phyloP scores from a whole-genome alignment of 2,113 vertebrate species.

The Rhabdornis inornatus region DNA sequence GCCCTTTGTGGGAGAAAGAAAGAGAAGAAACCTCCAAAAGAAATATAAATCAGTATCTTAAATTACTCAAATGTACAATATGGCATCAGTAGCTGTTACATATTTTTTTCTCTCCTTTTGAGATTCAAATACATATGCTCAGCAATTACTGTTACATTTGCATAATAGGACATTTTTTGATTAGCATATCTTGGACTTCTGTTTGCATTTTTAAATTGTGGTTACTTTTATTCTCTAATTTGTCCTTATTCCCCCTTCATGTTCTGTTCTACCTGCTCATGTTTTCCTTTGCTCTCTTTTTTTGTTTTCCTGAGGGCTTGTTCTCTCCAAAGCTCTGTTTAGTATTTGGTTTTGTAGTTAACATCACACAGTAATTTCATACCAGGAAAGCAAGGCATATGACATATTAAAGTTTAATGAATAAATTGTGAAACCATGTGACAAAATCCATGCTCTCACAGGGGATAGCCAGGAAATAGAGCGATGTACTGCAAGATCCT shows the following conservation, averaged over 20 bases:
- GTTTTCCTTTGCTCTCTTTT: background rate
- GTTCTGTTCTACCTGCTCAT: background rate
- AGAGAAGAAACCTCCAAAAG: background rate
- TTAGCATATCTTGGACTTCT: constrained; percentile 58
- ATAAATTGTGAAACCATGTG: background rate
- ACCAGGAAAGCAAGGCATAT: background rate
- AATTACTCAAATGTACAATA: constrained; percentile 36
- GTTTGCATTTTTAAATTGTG: constrained; percentile 32
- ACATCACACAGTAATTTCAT: background rate
- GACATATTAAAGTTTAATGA: constrained; percentile 28
- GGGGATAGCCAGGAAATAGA: background rate
- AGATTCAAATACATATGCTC: constrained; percentile 61
- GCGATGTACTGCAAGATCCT: background rate
- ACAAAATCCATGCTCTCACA: background rate
- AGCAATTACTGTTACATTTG: constrained; percentile 58
- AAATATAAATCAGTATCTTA: constrained; percentile 44
- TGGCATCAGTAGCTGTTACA: constrained; percentile 29
- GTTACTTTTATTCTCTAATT: constrained; percentile 28
- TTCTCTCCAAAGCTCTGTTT: background rate
- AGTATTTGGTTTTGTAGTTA: constrained; percentile 4
- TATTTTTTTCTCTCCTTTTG: constrained; percentile 21
- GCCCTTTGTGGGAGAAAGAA: background rate
- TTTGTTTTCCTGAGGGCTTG: background rate
- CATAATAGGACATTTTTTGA: constrained; percentile 48
- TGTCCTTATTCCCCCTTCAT: background rate